Base-by-base conservation (phyloP, 2,888 invertebrate genomes). In the Trissoscelio sp. region DNA sequence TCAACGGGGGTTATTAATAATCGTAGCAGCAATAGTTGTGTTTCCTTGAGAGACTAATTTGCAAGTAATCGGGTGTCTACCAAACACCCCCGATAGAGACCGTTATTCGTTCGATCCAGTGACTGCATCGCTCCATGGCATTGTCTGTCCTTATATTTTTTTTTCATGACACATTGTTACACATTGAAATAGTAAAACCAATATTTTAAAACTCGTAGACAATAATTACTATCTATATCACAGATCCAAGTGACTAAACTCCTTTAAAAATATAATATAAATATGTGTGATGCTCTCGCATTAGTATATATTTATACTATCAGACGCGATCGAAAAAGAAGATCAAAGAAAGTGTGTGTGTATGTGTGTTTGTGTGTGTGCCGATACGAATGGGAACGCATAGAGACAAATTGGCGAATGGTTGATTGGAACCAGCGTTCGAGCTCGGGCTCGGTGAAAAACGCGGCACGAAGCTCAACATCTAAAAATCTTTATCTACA, bases 171-270 rank as follows among this genome's bases (percentile, higher is more conserved):
- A 78, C 82, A 83, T 85, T 83, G 86, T 84, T 79, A 81, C 83
- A 79, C 78, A 83, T 86, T 84, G 86, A 89, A 89, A 88, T 88
- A 86, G 86, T 88, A 86, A 89, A 91, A 89, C 87, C 88, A 86
- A 86, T 86, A 84, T 80, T 84, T 88, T 86, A 87, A 89, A 89
- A 83, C 85, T 91, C 88, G 89, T 89, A 89, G 91, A 90, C 84
- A 88, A 91, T 91, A 91, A 91, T 91, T 91, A 91, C 91, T 91
- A 91, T 89, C 91, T 91, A 91, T 91, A 91, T 91, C 91, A 91
- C 91, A 91, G 91, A 91, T 91, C 87, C 91, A 91, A 91, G 91
- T 91, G 91, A 91, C 91, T 91, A 91, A 90, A 91, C 89, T 91
- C 88, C 89, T 91, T 91, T 90, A 89, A 91, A 91, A 91, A 91